Conservation (phyloP, 1,140 invertebrate species). For the Euwallacea fornicatus region DNA sequence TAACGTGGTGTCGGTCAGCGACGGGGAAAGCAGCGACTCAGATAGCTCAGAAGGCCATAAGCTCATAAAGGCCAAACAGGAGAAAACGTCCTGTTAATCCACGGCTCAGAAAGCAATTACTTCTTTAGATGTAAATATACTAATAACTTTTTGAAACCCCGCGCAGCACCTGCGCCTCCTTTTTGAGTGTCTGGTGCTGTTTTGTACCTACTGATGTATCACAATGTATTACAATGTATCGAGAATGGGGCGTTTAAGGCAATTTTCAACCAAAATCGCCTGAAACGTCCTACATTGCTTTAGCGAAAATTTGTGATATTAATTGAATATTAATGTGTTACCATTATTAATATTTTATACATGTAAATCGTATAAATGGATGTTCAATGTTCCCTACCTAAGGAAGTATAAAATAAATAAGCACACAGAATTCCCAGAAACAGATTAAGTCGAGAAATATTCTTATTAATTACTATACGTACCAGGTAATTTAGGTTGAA, state of each 20-base stretch:
- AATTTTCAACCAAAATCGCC: slow-evolving; percentile 8
- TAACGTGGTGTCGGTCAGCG: slow-evolving; percentile 53
- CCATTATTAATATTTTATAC: slow-evolving; percentile 30
- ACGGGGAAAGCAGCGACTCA: slow-evolving; percentile 51
- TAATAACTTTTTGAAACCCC: slow-evolving; percentile 41
- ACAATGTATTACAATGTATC: slow-evolving; percentile 28
- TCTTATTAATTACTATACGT: neutral
- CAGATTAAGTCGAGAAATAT: neutral
- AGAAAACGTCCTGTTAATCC: slow-evolving; percentile 49
- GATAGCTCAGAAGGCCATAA: slow-evolving; percentile 51
- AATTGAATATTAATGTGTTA: slow-evolving; percentile 36
- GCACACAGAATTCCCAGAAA: neutral
- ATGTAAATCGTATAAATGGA: slow-evolving; percentile 28
- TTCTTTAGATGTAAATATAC: slow-evolving; percentile 29
- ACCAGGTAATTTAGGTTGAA: neutral
- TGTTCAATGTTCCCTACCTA: slow-evolving; percentile 26
- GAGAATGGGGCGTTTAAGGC: slow-evolving; percentile 23
- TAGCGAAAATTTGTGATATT: slow-evolving; percentile 39
- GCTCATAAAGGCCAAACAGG: slow-evolving; percentile 46
- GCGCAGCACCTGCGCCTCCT: slow-evolving; percentile 33
- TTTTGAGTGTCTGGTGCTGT: slow-evolving; percentile 45
- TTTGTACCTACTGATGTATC: slow-evolving; percentile 36
- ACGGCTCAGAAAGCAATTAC: slow-evolving; percentile 21
- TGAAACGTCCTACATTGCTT: slow-evolving; percentile 28
- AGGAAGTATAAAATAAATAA: slow-evolving; percentile 5